These are phyloP conservation scores for Cheilosia urbana DNA, from an alignment of 2,888 invertebrate species.

Conservation along the genomic window DNA sequence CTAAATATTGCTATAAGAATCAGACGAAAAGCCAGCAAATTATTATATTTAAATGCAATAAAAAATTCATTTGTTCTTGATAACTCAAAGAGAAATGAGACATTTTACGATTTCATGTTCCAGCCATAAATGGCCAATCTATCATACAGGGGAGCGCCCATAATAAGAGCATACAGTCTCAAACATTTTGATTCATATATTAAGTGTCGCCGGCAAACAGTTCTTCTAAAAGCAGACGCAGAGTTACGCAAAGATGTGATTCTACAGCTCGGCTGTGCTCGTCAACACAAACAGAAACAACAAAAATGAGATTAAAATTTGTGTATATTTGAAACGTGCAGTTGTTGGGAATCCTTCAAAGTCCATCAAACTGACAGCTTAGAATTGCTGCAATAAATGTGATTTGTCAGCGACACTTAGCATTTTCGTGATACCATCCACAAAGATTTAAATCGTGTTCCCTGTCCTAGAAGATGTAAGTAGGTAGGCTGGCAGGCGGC, in stretches of 20 bases:
- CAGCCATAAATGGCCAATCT: constrained; percentile 63
- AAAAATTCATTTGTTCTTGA: constrained; percentile 28
- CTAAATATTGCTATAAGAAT: no score
- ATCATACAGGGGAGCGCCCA: constrained; percentile 39
- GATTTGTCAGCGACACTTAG: constrained; percentile 76
- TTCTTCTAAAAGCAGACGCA: constrained; percentile 55
- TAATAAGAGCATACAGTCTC: constrained; percentile 8
- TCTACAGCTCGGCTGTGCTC: constrained; percentile 26
- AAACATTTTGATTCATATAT: constrained; percentile 49
- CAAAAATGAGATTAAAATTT: constrained; percentile 73
- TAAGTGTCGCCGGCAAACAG: constrained; percentile 38
- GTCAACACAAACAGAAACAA: constrained; percentile 44
- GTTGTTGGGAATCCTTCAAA: constrained; percentile 76
- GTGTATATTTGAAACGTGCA: constrained; percentile 74
- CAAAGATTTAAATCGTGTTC: constrained; percentile 75
- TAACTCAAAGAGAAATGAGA: constrained; percentile 26
- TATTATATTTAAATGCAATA: constrained; percentile 11
- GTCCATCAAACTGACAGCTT: constrained; percentile 76
- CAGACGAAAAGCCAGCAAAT: neutral
- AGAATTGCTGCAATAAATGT: constrained; percentile 76
- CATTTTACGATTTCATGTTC: constrained; percentile 54
- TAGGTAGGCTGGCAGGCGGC: constrained; percentile 56
- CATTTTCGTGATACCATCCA: constrained; percentile 72
- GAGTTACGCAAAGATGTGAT: constrained; percentile 65
- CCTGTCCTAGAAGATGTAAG: constrained; percentile 71